Base-by-base conservation (phyloP, 2,113 vertebrate genomes). In the Semnornis frantzii region DNA sequence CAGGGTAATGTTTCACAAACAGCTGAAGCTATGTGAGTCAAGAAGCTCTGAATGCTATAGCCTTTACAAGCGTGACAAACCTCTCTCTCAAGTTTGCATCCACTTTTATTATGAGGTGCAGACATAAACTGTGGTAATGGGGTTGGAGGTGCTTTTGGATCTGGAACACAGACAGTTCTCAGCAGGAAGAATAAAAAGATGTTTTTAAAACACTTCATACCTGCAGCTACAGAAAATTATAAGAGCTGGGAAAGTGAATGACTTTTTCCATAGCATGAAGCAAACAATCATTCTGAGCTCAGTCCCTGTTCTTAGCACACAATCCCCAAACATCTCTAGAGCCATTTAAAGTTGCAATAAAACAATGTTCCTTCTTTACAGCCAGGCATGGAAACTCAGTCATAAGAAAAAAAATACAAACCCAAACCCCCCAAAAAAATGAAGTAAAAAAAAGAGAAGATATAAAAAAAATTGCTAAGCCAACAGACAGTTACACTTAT, bases 1-100 rank as follows among this genome's bases (percentile, higher is more conserved):
- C 11, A 5, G 4, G 1, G 8, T 7, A 1, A 6, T 2, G 33
- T 55, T 62, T 39, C 20, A 10, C 81, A 54, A 62, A 17, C 7
- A 58, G 48, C 75, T 37, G 64, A 60, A 80, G 46, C 62, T 58
- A 16, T 0, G 1, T 13, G 28, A 58, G 21, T 20, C 31, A 14
- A 48, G 80, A 52, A 69, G 85, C 13, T 82, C 4, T 16, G 66
- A 55, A 14, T 21, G 16, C 8, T 2, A 1, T 2, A 30, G 6
- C n/a, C 28, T 77, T 37, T 15, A 14, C 8, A 16, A 15, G 34
- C 9, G 31, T 0, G 24, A 93, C 64, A 90, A 63, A 6, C 9
- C 6, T 4, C 14, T 64, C 37, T 54, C 8, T 39, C 10, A 17
- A n/a, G 15, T 55, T 81, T 64, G 24, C 16, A 2, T 42, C 60